These are phyloP conservation scores for Ophion slaviceki DNA, from an alignment of 2,888 invertebrate species.

Conservation along the genomic window DNA sequence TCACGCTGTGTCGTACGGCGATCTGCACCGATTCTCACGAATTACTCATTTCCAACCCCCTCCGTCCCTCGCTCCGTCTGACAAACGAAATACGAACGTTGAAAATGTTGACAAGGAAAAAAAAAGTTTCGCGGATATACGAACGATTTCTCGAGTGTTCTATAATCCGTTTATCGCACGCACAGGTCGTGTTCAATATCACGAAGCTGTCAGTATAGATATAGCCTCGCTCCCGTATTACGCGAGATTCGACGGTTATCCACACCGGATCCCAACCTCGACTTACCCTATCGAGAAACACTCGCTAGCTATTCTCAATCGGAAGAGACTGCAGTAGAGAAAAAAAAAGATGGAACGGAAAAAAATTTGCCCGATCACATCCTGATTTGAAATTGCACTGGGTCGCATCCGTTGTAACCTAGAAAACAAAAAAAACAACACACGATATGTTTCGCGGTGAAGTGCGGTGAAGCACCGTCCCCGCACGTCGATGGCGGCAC, in stretches of 20 bases:
- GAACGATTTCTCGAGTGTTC: background rate
- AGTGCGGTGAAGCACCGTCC: constrained; percentile 28
- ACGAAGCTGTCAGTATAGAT: background rate
- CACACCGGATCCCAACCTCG: background rate
- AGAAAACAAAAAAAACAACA: constrained; percentile 16
- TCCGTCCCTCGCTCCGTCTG: background rate
- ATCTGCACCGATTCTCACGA: constrained; percentile 13
- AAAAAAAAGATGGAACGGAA: constrained; percentile 29
- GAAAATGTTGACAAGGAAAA: background rate
- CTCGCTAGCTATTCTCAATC: constrained; percentile 16
- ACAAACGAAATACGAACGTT: background rate
- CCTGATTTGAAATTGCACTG: constrained; percentile 62
- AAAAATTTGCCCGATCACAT: constrained; percentile 58
- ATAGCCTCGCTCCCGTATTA: background rate
- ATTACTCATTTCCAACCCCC: background rate
- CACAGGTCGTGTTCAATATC: background rate
- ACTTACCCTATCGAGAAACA: constrained; percentile 39
- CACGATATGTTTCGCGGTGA: constrained; percentile 12
- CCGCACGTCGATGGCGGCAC: constrained; percentile 53
- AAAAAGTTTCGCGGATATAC: background rate
- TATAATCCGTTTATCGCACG: background rate
- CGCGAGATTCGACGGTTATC: background rate
- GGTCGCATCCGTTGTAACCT: constrained; percentile 49
- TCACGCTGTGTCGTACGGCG: constrained; percentile 15
- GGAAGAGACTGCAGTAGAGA: constrained; percentile 22